phyloP scores from a whole-genome alignment of 2,797 vertebrate genomes.

The Cyclura pinguis region DNA sequence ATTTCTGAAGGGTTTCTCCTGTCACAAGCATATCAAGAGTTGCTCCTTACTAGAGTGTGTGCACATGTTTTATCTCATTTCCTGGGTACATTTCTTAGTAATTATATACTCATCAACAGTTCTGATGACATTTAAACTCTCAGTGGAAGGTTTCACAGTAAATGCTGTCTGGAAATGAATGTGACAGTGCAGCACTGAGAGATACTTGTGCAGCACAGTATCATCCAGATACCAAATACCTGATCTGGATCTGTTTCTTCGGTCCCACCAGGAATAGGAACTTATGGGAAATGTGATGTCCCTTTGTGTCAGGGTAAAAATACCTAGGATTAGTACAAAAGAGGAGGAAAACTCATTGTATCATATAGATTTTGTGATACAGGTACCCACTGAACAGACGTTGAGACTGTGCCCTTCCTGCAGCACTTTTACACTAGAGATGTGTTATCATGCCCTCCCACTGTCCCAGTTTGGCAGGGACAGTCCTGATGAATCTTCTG shows the following conservation, averaged over 20 bases:
- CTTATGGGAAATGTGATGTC: not conserved
- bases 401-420: not conserved
- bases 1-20: not conserved
- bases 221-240: not conserved
- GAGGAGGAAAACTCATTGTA: not conserved
- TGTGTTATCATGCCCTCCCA: too few species aligned
- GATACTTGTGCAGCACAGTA: slow-evolving; percentile 51
- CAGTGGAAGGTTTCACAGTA: slow-evolving; percentile 39
- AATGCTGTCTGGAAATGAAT: slow-evolving; percentile 47
- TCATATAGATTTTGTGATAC: not conserved
- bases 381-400: not conserved
- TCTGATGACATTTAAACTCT: slow-evolving; percentile 25
- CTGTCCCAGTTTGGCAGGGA: too few species aligned
- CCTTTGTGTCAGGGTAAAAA: slow-evolving; percentile 44
- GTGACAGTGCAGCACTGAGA: accelerated
- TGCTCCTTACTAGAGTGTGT: accelerated
- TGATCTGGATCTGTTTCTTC: slow-evolving; percentile 51
- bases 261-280: not conserved
- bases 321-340: slow-evolving; percentile 52
- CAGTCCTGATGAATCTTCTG: too few species aligned
- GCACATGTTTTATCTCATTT: slow-evolving; percentile 42
- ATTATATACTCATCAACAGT: not conserved
- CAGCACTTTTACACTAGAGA: too few species aligned
- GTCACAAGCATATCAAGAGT: slow-evolving; percentile 13
- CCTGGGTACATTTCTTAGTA: slow-evolving; percentile 46